Base-by-base conservation (phyloP, 1,140 invertebrate species). In the Aphelinus certus region DNA sequence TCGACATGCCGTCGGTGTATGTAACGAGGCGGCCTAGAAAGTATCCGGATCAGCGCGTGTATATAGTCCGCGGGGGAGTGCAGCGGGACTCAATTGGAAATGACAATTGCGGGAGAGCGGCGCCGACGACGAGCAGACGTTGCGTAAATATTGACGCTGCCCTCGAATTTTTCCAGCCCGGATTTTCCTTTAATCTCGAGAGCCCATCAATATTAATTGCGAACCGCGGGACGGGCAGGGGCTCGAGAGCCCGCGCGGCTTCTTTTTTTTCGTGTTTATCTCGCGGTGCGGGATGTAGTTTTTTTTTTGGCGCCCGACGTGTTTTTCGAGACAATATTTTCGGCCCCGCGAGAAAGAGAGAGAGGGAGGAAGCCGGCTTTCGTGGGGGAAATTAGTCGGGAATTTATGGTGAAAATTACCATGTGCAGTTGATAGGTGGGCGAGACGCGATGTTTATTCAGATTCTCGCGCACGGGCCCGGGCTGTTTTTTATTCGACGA, bases 61-160 rank as follows among this genome's bases (percentile, higher is more conserved):
- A 62, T 62, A 46, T 2, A 46, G 10, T 47, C 2, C 48, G 1
- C 43, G 9, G n/a, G 42, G 2, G 55, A 56, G 61, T n/a, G 56
- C 61, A n/a, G 69, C 45, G 51, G 42, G 61, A 9, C 6, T 65
- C 61, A 65, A 72, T 65, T 63, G 53, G 2, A 72, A 72, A 64
- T 72, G 70, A 62, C 70, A 65, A 64, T 72, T 55, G 60, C 45
- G 4, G 9, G 10, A 47, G 45, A 10, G 53, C 49, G 46, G 43
- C 26, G 49, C 51, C 26, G 26, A 43, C 26, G 42, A 47, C 9
- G 58, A n/a, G n/a, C 0, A 3, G 9, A 62, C 47, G 4, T 53
- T 53, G 51, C 1, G 42, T 10, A 55, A 57, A 57, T 65, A 10
- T 72, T 65, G 46, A 72, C 53, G 10, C 26, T 72, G 53, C n/a